Evolutionary conservation across 2,113 vertebrate genomes (phyloP).

Genomic region (Sula dactylatra): DNA sequence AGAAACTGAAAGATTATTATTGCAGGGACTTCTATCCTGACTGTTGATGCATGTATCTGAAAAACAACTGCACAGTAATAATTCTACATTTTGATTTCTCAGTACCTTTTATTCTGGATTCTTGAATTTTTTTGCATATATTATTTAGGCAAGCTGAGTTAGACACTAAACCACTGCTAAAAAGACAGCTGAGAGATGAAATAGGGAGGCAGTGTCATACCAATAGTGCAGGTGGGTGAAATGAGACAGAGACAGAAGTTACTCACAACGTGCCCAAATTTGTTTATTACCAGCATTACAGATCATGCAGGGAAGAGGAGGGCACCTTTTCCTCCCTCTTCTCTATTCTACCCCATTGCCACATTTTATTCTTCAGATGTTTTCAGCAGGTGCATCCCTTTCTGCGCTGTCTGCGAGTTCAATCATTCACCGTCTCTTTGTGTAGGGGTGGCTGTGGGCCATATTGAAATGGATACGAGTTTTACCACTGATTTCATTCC

Average conservation of each 20-base stretch:
- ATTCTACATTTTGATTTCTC: neutral
- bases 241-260: neutral
- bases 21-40: neutral
- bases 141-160: neutral
- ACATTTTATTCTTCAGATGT: neutral
- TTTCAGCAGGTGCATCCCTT: neutral
- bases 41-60: neutral
- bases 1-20: slow-evolving; percentile 10
- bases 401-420: neutral
- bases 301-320: neutral
- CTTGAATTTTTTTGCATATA: neutral
- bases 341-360: neutral
- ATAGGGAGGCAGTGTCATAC: neutral
- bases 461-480: neutral
- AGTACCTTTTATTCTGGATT: neutral
- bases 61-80: neutral
- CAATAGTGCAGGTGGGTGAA: neutral
- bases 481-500: neutral
- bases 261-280: neutral
- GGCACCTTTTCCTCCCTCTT: neutral
- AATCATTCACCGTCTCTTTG: neutral
- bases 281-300: neutral
- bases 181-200: neutral
- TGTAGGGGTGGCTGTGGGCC: neutral
- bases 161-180: neutral